Percentiles rank a stretch among this genome's conserved stretches.
phyloP scores from a whole-genome alignment of 2,113 vertebrate genomes.

The Salvator merianae region DNA sequence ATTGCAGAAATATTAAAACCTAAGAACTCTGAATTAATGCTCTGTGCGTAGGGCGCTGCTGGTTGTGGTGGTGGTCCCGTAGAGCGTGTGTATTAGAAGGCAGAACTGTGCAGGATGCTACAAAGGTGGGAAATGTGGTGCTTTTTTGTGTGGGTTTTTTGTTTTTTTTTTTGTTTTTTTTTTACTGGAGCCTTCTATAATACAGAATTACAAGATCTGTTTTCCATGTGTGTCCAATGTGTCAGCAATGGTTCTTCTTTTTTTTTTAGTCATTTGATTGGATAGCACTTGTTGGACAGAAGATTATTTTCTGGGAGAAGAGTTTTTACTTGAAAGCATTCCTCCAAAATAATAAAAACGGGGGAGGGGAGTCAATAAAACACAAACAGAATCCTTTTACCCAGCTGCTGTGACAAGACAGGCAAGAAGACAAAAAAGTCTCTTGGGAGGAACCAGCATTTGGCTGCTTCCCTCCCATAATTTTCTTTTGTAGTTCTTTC shows the following conservation, averaged over 20 bases:
- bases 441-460: neutral
- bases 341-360: conserved; percentile 6
- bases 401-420: too few relatives aligned
- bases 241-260: neutral
- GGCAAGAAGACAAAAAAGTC: neutral
- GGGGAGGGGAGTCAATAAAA: neutral
- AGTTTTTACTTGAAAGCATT: neutral
- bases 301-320: neutral
- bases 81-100: too few relatives aligned
- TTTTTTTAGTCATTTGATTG: neutral
- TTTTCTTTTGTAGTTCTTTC: too few relatives aligned
- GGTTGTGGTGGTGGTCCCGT: too few relatives aligned
- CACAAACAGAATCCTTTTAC: conserved; percentile 16
- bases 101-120: neutral
- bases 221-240: neutral
- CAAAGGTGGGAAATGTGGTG: too few relatives aligned
- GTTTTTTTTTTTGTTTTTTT: too few relatives aligned
- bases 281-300: neutral
- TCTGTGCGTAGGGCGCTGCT: neutral
- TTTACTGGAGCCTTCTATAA: neutral
- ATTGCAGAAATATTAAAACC: conserved; percentile 22
- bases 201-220: neutral
- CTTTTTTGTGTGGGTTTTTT: too few relatives aligned
- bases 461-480: neutral
- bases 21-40: neutral